Evolutionary conservation across 1,140 invertebrate species (phyloP).

Genomic region (Hydropsyche tenuis): DNA sequence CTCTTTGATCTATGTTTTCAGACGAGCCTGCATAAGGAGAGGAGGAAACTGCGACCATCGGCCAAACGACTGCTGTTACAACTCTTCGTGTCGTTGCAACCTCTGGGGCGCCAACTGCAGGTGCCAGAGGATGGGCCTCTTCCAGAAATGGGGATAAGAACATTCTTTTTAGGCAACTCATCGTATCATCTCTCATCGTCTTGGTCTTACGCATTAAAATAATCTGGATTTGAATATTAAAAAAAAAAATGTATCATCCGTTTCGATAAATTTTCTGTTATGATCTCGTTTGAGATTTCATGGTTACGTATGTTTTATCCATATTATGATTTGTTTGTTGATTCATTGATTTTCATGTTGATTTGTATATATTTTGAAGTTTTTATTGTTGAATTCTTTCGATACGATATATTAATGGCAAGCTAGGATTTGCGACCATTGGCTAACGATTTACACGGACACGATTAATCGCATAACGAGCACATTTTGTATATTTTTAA

Average conservation of each 20-base stretch:
- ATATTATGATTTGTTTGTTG: too few species aligned
- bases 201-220: too few species aligned
- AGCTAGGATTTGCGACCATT: slow-evolving; percentile 42
- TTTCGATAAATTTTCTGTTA: too few species aligned
- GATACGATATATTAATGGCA: slow-evolving; percentile 38
- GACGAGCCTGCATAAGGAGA: slow-evolving; percentile 81
- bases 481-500: slow-evolving; percentile 51
- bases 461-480: slow-evolving; percentile 45
- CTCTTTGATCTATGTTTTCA: slow-evolving; percentile 86
- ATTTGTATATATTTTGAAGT: background rate
- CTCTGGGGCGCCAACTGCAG: slow-evolving; percentile 90
- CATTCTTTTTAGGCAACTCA: background rate
- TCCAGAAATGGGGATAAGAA: slow-evolving; percentile 85
- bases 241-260: too few species aligned
- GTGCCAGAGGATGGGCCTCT: slow-evolving; percentile 87
- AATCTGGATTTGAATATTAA: too few species aligned
- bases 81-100: slow-evolving; percentile 86
- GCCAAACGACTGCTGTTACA: slow-evolving; percentile 85
- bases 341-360: too few species aligned
- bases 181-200: background rate
- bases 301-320: too few species aligned
- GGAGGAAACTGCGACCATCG: slow-evolving; percentile 85
- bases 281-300: too few species aligned
- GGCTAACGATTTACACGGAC: slow-evolving; percentile 48
- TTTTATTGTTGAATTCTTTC: slow-evolving; percentile 7